Evolutionary conservation across 1,140 invertebrate species (phyloP).

Genomic region (Calosoma granatense): DNA sequence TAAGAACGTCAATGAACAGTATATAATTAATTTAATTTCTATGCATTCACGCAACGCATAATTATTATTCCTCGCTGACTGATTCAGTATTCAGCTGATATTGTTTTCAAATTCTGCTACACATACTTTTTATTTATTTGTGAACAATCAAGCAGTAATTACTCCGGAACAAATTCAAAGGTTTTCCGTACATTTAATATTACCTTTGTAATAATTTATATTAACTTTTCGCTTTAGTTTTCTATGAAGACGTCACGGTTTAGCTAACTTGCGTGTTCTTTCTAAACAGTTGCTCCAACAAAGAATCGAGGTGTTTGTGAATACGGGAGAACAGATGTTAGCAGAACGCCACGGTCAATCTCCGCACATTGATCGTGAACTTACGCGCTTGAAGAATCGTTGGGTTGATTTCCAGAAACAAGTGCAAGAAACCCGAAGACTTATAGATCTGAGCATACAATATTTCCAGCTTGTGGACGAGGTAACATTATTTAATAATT

Average conservation of each 20-base stretch:
- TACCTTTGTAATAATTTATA: background rate
- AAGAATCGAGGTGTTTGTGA: conserved; percentile 62
- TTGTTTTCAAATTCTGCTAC: no score
- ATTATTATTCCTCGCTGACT: no score
- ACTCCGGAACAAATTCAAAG: no score
- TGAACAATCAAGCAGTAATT: no score
- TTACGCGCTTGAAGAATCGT: conserved; percentile 55
- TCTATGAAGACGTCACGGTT: conserved; percentile 3
- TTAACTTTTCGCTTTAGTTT: conserved; percentile 7
- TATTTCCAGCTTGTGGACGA: conserved; percentile 48
- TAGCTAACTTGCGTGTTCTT: background rate
- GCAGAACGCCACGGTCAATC: conserved; percentile 46
- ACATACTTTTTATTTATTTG: no score
- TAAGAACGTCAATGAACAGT: background rate
- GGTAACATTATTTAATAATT: conserved; percentile 24
- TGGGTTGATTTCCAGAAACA: conserved; percentile 63
- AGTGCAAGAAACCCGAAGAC: conserved; percentile 52
- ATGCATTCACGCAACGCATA: no score
- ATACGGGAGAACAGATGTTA: conserved; percentile 55
- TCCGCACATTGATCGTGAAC: conserved; percentile 48
- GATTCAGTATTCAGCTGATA: no score
- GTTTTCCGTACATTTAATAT: no score
- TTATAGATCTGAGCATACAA: conserved; percentile 42
- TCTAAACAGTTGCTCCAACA: conserved; percentile 53
- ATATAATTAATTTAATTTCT: no score